Base-by-base conservation (phyloP, 2,797 vertebrate species). In the Lutjanus campechanus region DNA sequence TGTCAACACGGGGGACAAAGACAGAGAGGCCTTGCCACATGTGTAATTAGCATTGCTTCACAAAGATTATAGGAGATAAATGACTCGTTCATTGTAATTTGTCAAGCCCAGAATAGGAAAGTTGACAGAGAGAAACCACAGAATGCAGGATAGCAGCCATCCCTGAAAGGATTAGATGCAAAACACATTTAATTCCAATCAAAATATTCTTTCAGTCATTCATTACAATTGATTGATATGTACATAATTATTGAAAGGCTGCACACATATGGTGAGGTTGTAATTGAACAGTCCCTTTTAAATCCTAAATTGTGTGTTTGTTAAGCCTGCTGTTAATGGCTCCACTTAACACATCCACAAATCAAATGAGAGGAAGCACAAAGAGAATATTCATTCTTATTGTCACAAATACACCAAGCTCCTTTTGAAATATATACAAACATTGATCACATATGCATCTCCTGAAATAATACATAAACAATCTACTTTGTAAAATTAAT, bases 21-120 rank as follows among this genome's bases (percentile, higher is more conserved):
- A 91, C 91, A 84, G 66, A 86, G 83, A 85, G 79, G 83, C 84
- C 82, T 85, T 29, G 70, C 91, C 88, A 85, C 91, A 91, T 86
- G 90, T 94, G 86, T 89, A 94, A 94, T 95, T 93, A 94, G 77
- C 81, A 77, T 85, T 50, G 85, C 85, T 88, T 91, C 81, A 84
- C 73, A 64, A 85, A 94, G 86, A 95, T 93, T 93, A 93, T 67
- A 87, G 76, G 75, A 81, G 87, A 91, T 87, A 84, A 90, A 86
- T 81, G 66, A 71, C 75, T 76, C 81, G 59, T 77, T 88, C 67
- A 63, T 83, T 94, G 89, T 91, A 87, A 90, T 90, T 92, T 88
- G 67, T 69, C 49, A 22, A 58, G 76, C 83, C 50, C 74, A 85
- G 78, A 91, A 91, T 91, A 89, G 84, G 49, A 91, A 85, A 90